Percentiles rank a stretch among this genome's conserved stretches.
These are phyloP conservation scores for Odontesthes bonariensis DNA, from an alignment of 2,113 vertebrate species.

Conservation along the genomic window DNA sequence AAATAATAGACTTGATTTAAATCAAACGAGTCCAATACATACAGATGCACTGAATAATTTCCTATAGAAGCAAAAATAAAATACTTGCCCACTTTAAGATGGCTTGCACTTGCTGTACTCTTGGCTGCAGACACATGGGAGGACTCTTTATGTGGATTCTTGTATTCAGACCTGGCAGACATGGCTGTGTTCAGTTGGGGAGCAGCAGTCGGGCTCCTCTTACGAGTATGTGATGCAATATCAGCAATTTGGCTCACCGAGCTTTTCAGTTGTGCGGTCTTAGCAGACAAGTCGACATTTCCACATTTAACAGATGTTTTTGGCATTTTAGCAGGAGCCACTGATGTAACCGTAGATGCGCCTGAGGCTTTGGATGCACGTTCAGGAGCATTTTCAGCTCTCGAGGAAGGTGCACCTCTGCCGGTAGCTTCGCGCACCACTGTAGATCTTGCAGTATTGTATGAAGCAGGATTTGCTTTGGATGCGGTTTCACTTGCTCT, in stretches of 20 bases:
- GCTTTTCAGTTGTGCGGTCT: background rate
- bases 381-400: background rate
- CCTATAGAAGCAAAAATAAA: background rate
- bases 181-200: background rate
- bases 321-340: background rate
- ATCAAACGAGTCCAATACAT: background rate
- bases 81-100: slow-evolving; percentile 50
- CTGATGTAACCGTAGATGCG: background rate
- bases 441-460: background rate
- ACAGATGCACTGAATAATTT: background rate
- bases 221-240: background rate
- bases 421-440: background rate
- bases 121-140: background rate
- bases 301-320: background rate
- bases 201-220: background rate
- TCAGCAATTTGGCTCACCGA: background rate
- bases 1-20: background rate
- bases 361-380: background rate
- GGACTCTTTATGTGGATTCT: background rate
- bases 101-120: background rate
- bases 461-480: background rate
- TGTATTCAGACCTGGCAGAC: background rate
- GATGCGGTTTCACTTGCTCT: background rate
- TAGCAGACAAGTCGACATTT: background rate
- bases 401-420: background rate